A percentile compares a stretch with the other conserved stretches of the same genome.
These are phyloP conservation scores for Labroides dimidiatus DNA, from an alignment of 2,797 vertebrate genomes.

Conservation along the genomic window DNA sequence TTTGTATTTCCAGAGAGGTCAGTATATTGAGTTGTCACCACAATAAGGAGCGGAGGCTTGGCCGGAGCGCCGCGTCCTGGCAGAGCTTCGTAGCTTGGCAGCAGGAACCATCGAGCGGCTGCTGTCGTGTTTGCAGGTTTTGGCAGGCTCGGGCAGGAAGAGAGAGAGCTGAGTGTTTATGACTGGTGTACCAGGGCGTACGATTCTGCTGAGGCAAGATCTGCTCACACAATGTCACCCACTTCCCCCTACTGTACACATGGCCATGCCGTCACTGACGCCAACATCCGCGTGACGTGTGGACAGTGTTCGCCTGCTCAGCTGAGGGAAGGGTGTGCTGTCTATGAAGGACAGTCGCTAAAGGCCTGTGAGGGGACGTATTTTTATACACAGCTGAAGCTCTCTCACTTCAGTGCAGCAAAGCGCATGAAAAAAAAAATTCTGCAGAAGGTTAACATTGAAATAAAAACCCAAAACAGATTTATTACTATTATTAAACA, in stretches of 20 bases:
- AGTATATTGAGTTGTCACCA: constrained; percentile 56
- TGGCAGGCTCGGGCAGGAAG: constrained; percentile 63
- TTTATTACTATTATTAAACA: no score
- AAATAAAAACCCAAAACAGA: no score
- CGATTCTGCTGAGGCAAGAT: constrained; percentile 68
- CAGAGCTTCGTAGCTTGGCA: constrained; percentile 56
- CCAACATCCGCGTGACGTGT: constrained; percentile 37
- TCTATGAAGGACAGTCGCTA: constrained; percentile 12
- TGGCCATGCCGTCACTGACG: not conserved
- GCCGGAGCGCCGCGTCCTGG: constrained; percentile 52
- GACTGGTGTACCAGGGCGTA: constrained; percentile 39
- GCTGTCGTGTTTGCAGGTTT: constrained; percentile 58
- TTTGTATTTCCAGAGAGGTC: constrained; percentile 61
- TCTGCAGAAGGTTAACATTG: no score
- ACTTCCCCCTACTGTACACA: constrained; percentile 9
- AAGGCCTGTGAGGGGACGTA: not conserved
- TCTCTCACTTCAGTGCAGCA: not conserved
- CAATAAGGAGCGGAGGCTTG: constrained; percentile 50
- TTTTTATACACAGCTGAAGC: constrained; percentile 4
- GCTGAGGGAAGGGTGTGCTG: constrained; percentile 25
- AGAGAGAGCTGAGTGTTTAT: constrained; percentile 47
- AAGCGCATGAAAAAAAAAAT: not conserved
- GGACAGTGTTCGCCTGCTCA: constrained; percentile 19
- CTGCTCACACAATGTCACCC: constrained; percentile 54
- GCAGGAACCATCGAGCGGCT: constrained; percentile 26